These are phyloP conservation scores for Drosophila arawakana DNA, from an alignment of 1,140 invertebrate genomes.

Conservation along the genomic window DNA sequence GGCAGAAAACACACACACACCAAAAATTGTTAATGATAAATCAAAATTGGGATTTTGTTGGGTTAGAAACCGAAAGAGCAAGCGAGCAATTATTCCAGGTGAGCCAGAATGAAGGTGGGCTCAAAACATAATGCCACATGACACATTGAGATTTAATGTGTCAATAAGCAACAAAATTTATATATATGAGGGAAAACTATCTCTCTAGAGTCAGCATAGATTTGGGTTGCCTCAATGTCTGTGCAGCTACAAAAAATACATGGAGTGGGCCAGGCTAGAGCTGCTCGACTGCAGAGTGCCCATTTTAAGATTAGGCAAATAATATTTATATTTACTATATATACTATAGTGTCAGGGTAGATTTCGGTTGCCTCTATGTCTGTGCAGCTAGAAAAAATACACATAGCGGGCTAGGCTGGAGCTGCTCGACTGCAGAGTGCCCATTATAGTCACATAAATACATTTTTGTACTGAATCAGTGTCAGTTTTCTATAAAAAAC, in stretches of 20 bases:
- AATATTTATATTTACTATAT: too few relatives aligned
- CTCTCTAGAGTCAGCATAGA: constrained; percentile 51
- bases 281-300: too few relatives aligned
- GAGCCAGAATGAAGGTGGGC: constrained; percentile 22
- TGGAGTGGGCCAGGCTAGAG: too few relatives aligned
- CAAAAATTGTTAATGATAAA: constrained; percentile 3
- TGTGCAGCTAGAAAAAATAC: constrained; percentile 11
- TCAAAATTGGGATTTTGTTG: constrained; percentile 4
- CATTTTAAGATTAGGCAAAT: too few relatives aligned
- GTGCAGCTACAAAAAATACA: constrained; percentile 1
- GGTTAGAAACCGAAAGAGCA: constrained; percentile 9
- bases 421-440: too few relatives aligned
- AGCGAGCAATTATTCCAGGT: constrained; percentile 5
- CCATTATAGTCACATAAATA: too few relatives aligned
- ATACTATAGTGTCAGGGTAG: constrained; percentile 54
- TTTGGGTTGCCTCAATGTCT: constrained; percentile 55
- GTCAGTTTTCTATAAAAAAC: too few relatives aligned
- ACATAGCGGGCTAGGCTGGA: too few relatives aligned
- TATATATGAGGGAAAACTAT: constrained; percentile 54
- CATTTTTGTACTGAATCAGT: too few relatives aligned
- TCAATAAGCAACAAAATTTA: constrained; percentile 82
- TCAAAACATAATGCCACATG: constrained; percentile 81
- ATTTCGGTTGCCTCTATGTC: constrained; percentile 57
- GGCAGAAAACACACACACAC: constrained; percentile 1
- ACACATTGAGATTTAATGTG: constrained; percentile 84